Base-by-base conservation (phyloP, 2,113 vertebrate genomes). In the Hemiscyllium ocellatum region DNA sequence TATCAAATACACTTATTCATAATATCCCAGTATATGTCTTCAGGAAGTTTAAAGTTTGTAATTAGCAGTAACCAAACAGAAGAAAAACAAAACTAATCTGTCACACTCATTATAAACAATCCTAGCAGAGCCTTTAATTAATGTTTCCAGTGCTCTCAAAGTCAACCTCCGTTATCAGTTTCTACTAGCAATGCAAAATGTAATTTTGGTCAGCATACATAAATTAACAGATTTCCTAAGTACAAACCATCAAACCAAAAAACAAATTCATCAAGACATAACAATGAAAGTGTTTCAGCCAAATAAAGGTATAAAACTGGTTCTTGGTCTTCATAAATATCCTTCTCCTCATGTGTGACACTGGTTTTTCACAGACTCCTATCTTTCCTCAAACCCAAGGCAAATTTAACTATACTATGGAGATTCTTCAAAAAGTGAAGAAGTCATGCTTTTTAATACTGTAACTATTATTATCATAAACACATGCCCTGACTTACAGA, bases 41-140 rank as follows among this genome's bases (percentile, higher is more conserved):
- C 66, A 70, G 66, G 29, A 52, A 95, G 42, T 95, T 95, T 47
- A 72, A 24, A 29, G 94, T 76, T 95, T 95, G 20, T 95, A 52
- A 50, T 95, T 50, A 69, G 91, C 17, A 47, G 37, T 22, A 94
- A 94, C 20, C 24, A 37, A 42, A 69, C 47, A 15, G 69, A n/a
- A 95, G 29, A 42, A 72, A 42, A 50, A 72, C 33, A 2, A 50
- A 70, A 76, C 22, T 52, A 33, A 50, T 72, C 87, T 52, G 12
- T 95, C 93, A 72, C 37, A 12, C 13, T 76, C 94, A 52, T 72
- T 95, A 29, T 76, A 72, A 52, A 76, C 69, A 26, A 52, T 72
- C 69, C 42, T 6, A 66, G 26, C 1, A 29, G 20, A 69, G 42
- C 42, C 93, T 47, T 47, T 42, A 17, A 69, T 0, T 22, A 47